These are phyloP conservation scores for Drosophila meridionalis DNA, from an alignment of 2,888 invertebrate species.

Conservation along the genomic window DNA sequence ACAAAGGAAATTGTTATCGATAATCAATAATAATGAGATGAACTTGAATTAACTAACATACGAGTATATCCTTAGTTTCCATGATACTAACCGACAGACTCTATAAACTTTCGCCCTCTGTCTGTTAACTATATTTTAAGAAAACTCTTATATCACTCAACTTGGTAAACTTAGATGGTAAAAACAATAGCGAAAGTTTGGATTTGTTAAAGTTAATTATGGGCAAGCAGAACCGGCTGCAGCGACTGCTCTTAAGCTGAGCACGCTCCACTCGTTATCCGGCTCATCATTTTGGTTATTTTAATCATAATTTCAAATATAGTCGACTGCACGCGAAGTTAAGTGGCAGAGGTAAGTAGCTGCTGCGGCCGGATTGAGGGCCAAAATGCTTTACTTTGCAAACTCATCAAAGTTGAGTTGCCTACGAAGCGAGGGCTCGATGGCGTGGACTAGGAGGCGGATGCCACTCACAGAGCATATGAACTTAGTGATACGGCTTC, in stretches of 20 bases:
- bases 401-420: slow-evolving; percentile 75
- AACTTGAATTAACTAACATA: too few species aligned
- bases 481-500: slow-evolving; percentile 12
- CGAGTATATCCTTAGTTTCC: too few species aligned
- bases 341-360: slow-evolving; percentile 37
- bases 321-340: slow-evolving; percentile 40
- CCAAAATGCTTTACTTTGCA: slow-evolving; percentile 52
- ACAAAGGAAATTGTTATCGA: too few species aligned
- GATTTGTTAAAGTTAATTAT: slow-evolving; percentile 5
- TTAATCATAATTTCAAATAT: slow-evolving; percentile 69
- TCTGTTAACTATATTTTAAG: not conserved
- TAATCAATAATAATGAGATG: too few species aligned
- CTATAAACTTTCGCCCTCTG: not conserved
- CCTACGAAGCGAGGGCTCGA: slow-evolving; percentile 23
- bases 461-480: slow-evolving; percentile 1
- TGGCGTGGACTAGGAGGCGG: slow-evolving; percentile 1
- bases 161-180: not conserved
- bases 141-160: not conserved
- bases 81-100: too few species aligned
- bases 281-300: slow-evolving; percentile 61
- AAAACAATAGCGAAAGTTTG: not conserved
- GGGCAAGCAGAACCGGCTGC: not conserved
- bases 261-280: slow-evolving; percentile 32
- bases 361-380: slow-evolving; percentile 6
- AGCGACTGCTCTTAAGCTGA: not conserved